Evolutionary conservation across 2,113 vertebrate species (phyloP), one percentile per base, ranked within the genome.

Genomic region (Oreochromis spilurus): DNA sequence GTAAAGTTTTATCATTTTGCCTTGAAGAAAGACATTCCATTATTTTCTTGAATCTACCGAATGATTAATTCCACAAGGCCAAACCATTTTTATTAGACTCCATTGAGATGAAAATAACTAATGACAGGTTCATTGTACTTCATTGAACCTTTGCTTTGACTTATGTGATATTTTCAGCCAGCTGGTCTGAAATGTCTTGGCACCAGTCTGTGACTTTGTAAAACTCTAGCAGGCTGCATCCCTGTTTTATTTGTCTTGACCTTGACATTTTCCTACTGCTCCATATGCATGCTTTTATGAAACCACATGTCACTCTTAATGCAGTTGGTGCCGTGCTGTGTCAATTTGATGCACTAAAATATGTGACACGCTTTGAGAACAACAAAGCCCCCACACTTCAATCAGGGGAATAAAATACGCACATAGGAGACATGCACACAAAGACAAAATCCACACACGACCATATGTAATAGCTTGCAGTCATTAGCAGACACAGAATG

Each of bases 321-420:
- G 87, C 82, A 48, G 89, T 55, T 77, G 86, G 29, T 78, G 85
- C 21, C n/a, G 83, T 65, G 87, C 87, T 38, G 40, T 75, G 78
- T 90, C 88, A 87, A 11, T 80, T 72, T 92, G 91, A 92, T 40
- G 85, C 86, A 87, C 92, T 84, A 86, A 93, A 93, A 91, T 78
- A 78, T 90, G 85, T 95, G 93, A 95, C 93, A 92, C 75, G 90
- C 90, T 91, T 77, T 84, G 89, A 90, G 85, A 88, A 93, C 90
- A 92, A 91, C 88, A 93, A 93, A 91, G 83, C 78, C 83, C 85
- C 91, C 87, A 57, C 88, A 77, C 92, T 94, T 93, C 90, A 94
- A 89, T 93, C 92, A 91, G 36, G 83, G 29, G 84, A 91, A 82
- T 78, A 75, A 83, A 89, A 79, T n/a, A 34, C 50, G 57, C 84